Percentiles rank a stretch among this genome's conserved stretches.
phyloP scores from a whole-genome alignment of 2,797 vertebrate genomes.

The Botia almorhae region DNA sequence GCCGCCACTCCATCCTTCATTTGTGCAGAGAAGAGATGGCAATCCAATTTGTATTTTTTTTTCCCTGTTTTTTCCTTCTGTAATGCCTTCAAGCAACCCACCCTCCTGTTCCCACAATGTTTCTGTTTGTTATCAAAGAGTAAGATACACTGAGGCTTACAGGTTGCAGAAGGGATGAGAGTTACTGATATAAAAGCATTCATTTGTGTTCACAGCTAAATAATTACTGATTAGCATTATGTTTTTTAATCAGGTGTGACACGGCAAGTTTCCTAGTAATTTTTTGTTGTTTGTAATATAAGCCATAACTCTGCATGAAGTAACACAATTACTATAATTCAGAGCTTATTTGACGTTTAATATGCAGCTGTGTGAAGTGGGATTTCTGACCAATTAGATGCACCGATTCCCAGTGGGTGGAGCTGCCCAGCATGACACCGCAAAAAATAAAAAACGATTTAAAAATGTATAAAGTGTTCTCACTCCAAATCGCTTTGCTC shows the following conservation, averaged over 20 bases:
- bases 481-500: too few relatives aligned
- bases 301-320: background rate
- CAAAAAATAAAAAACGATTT: background rate
- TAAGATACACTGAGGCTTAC: background rate
- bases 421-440: background rate
- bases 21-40: slow-evolving; percentile 35
- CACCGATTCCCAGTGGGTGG: background rate
- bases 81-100: slow-evolving; percentile 1
- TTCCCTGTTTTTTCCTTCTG: background rate
- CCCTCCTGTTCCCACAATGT: background rate
- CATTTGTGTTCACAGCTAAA: background rate
- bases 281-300: background rate
- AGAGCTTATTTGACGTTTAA: background rate
- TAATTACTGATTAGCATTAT: background rate
- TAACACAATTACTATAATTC: background rate
- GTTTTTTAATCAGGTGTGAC: background rate
- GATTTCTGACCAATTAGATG: background rate
- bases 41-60: slow-evolving; percentile 39
- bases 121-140: slow-evolving; percentile 9
- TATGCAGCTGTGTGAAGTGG: background rate
- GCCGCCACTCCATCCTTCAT: slow-evolving; percentile 47
- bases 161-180: background rate
- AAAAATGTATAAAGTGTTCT: too few relatives aligned
- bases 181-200: background rate
- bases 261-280: background rate